Base-by-base conservation (phyloP, 2,113 vertebrate genomes). In the Paramisgurnus dabryanus region DNA sequence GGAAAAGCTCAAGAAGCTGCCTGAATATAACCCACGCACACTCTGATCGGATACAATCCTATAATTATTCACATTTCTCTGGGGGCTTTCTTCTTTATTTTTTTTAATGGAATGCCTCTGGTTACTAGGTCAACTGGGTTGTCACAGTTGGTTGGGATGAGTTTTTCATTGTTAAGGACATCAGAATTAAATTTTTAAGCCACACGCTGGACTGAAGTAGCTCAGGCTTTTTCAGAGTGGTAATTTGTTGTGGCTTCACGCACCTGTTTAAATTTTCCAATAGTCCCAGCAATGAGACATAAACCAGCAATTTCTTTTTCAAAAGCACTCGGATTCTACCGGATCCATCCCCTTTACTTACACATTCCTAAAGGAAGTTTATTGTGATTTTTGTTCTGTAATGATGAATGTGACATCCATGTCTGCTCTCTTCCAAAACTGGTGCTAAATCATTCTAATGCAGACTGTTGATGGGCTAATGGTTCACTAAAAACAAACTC, bases 1-100 rank as follows among this genome's bases (percentile, higher is more conserved):
- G 67, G 97, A 98, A 86, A 96, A 90, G 89, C 90, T 97, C 65
- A 95, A 94, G 89, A 96, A 96, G 87, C 93, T 99, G 79, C 97
- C 96, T 0, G 97, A 99, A 84, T 99, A 99, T 90, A 98, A 96
- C 87, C 97, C 97, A 1, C 94, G 97, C 81, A 97, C 95, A 76
- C 91, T 99, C 91, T 98, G 93, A 96, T 75, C 0, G 58, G n/a
- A 27, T 9, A 10, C 17, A 34, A 2, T 67, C 55, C 34, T 72
- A 72, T 70, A 72, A 57, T 22, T 60, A 55, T 45, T 75, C 78
- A 82, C 64, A 53, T 53, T 53, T 18, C 78, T 68, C 72, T 77
- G 81, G 84, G 80, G 89, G 89, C 88, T 88, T 88, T 89, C 27
- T 81, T 71, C 64, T 53, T 84, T 34, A 34, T 34, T 34, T 34